Base-by-base conservation (phyloP, 2,888 invertebrate species). In the Monochamus alternatus region DNA sequence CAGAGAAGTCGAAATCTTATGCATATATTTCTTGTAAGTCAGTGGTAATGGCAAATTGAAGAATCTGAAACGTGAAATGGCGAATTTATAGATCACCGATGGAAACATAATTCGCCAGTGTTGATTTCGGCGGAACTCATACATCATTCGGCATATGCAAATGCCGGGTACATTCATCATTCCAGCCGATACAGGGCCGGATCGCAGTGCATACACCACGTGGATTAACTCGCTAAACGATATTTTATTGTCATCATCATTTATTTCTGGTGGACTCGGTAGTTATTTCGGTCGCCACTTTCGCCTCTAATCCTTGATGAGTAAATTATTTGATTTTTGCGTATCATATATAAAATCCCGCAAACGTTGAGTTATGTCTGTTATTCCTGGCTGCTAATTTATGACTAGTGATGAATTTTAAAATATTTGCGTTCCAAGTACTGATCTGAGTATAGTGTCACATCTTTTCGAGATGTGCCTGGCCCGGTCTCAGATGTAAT, bases 111-210 rank as follows among this genome's bases (percentile, higher is more conserved):
- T 88, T 87, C 86, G 86, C 86, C 86, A 84, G 84, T 88, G 88
- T 88, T 88, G 88, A 88, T 87, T 87, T 85, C 87, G 80, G 81
- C 85, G 87, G 86, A 87, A 86, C 84, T 84, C 87, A 85, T 88
- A 87, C 85, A 88, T 88, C 88, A 88, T 88, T 86, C 87, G 86
- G 86, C 88, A 88, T 87, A 88, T 88, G 88, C 87, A 87, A 88
- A 88, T 87, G 87, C 85, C 80, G 85, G 83, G 84, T 83, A 85
- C 87, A 88, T 88, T 87, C 84, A 88, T 88, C 88, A 87, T 87
- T 85, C 84, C 75, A 78, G 82, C 78, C 81, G 76, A 82, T 83
- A 84, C 84, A 78, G 77, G 77, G 59, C 83, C 80, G 78, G 78
- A 78, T 75, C 74, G 74, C 77, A 71, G 76, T 77, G 62, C 71